Conservation (phyloP, 2,797 vertebrate genomes). For the Glossophaga mutica region DNA sequence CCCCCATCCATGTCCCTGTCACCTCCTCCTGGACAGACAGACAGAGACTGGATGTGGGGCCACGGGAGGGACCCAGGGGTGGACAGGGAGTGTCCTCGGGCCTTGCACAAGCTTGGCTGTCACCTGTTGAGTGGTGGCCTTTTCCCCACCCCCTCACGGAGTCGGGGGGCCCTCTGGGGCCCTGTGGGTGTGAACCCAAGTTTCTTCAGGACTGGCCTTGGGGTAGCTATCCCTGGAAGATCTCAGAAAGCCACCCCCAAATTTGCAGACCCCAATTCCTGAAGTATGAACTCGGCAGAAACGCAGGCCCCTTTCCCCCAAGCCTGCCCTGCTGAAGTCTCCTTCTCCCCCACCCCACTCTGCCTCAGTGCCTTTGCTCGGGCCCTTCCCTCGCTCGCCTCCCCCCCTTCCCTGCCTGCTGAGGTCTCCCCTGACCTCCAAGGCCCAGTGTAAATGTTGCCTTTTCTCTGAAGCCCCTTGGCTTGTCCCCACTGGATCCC, state of each 20-base stretch:
- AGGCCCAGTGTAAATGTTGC: neutral
- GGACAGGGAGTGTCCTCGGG: neutral
- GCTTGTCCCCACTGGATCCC: neutral
- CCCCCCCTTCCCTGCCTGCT: neutral
- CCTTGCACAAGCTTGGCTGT: neutral
- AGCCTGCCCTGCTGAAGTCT: accelerated
- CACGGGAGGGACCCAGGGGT: neutral
- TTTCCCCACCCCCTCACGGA: neutral
- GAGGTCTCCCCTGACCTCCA: accelerated
- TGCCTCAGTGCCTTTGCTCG: neutral
- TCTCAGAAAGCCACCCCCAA: too few relatives aligned
- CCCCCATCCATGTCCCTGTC: neutral
- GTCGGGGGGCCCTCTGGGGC: neutral
- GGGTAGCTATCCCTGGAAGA: accelerated
- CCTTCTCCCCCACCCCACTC: neutral
- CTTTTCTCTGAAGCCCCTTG: neutral
- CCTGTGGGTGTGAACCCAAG: neutral
- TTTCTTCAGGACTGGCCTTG: neutral
- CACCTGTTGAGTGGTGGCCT: neutral
- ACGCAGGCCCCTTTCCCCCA: neutral
- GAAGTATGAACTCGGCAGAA: neutral
- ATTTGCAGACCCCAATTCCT: neutral
- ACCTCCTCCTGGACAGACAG: neutral
- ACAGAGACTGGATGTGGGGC: neutral
- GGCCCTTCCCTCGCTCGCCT: accelerated